Evolutionary conservation across 2,888 invertebrate species (phyloP).

Genomic region (Eledona agricola): DNA sequence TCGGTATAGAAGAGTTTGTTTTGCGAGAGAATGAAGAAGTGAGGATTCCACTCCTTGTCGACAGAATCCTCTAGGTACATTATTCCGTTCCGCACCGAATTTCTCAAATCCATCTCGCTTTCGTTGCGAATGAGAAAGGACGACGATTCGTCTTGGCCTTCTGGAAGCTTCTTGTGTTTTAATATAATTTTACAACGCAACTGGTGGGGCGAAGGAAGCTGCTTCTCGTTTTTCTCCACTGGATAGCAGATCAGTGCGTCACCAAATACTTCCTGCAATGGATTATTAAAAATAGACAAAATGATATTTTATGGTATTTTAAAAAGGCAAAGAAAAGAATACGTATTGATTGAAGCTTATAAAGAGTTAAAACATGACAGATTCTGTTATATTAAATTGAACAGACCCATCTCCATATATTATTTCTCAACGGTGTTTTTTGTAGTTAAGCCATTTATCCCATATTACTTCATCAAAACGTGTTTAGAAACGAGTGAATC

Average conservation of each 20-base stretch:
- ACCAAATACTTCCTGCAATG: conserved; percentile 77
- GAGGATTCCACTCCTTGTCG: conserved; percentile 90
- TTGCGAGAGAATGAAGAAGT: conserved; percentile 91
- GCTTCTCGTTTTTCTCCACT: conserved; percentile 78
- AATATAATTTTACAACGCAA: conserved; percentile 80
- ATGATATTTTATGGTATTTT: too few relatives aligned
- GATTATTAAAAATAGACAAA: too few relatives aligned
- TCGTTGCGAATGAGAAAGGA: conserved; percentile 67
- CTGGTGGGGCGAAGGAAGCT: conserved; percentile 85
- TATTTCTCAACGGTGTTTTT: too few relatives aligned
- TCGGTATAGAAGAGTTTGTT: conserved; percentile 90
- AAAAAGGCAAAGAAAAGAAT: too few relatives aligned
- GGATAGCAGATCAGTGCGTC: conserved; percentile 84
- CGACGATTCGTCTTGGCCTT: conserved; percentile 81
- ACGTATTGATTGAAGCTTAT: too few relatives aligned
- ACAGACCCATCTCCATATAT: too few relatives aligned
- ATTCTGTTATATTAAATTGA: too few relatives aligned
- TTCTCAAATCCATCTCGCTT: conserved; percentile 79
- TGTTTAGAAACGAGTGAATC: too few relatives aligned
- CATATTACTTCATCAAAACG: too few relatives aligned
- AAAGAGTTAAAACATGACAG: too few relatives aligned
- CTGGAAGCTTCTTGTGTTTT: conserved; percentile 94
- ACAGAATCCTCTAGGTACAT: conserved; percentile 89
- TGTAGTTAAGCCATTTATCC: too few relatives aligned
- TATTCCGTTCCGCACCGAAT: conserved; percentile 89